These are phyloP conservation scores for Hipposideros armiger DNA, from an alignment of 2,113 vertebrate species.

Conservation along the genomic window DNA sequence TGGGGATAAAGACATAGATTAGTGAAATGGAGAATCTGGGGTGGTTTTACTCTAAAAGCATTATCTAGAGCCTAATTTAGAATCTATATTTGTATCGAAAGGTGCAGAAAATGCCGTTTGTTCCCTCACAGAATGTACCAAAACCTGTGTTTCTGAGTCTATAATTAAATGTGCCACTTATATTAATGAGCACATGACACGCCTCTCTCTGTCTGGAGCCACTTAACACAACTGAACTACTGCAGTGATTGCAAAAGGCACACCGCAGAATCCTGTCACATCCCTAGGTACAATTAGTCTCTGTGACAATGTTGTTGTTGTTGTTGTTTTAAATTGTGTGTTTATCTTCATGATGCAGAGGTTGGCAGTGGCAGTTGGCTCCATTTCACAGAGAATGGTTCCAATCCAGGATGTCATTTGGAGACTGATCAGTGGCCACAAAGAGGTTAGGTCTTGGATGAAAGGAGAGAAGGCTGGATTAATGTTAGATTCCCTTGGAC, in stretches of 20 bases:
- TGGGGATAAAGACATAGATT: background rate
- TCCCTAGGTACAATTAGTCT: conserved; percentile 33
- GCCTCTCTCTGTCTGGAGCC: conserved; percentile 14
- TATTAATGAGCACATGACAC: conserved; percentile 55
- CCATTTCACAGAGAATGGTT: background rate
- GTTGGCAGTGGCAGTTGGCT: background rate
- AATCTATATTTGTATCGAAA: conserved; percentile 57
- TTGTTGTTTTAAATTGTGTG: background rate
- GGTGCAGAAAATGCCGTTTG: background rate
- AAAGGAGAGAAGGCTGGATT: background rate
- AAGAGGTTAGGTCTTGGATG: background rate
- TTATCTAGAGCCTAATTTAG: conserved; percentile 45
- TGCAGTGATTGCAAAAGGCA: conserved; percentile 11
- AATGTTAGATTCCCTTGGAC: background rate
- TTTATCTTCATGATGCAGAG: conserved; percentile 66
- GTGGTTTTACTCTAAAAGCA: background rate
- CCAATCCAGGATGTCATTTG: conserved; percentile 13
- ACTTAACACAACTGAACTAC: conserved; percentile 48
- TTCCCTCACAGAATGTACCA: background rate
- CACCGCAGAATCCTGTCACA: background rate
- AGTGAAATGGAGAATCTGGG: background rate
- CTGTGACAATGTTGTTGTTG: background rate
- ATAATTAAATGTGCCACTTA: conserved; percentile 65
- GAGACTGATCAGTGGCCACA: conserved; percentile 18
- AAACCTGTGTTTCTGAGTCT: conserved; percentile 36